phyloP scores from a whole-genome alignment of 2,797 vertebrate genomes.

The Catamblyrhynchus diadema region DNA sequence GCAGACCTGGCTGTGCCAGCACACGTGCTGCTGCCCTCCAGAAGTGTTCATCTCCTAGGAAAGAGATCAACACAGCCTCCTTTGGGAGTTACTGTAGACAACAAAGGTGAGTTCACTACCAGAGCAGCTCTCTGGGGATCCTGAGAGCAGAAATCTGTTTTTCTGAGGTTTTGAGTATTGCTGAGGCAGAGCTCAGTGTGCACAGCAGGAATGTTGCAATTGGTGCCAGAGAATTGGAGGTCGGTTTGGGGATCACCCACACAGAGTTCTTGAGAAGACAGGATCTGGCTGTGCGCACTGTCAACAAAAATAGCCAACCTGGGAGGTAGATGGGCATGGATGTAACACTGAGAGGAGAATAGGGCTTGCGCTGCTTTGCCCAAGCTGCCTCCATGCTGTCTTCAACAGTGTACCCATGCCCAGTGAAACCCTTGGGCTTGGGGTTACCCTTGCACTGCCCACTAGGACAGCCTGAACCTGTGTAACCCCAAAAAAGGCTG shows the following conservation, averaged over 20 bases:
- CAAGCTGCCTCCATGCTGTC: neutral
- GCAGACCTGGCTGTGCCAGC: neutral
- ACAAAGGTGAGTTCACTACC: neutral
- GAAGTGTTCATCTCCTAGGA: neutral
- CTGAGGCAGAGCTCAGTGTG: rapidly evolving
- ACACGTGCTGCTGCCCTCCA: rapidly evolving
- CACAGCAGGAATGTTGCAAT: neutral
- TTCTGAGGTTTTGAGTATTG: neutral
- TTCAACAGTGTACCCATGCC: neutral
- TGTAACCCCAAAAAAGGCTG: neutral
- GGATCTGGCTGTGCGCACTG: neutral
- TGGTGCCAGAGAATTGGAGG: neutral
- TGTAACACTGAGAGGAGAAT: rapidly evolving
- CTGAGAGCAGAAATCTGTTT: neutral
- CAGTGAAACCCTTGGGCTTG: neutral
- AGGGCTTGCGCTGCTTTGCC: neutral
- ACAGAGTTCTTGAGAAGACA: rapidly evolving
- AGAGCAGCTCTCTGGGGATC: neutral
- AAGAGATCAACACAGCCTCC: neutral
- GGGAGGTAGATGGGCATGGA: neutral
- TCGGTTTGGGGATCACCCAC: neutral
- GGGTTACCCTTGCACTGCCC: neutral
- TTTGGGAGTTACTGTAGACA: neutral
- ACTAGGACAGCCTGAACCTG: neutral
- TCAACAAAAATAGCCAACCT: neutral